These are phyloP conservation scores for Autographa gamma DNA, from an alignment of 2,888 invertebrate genomes.

Conservation along the genomic window DNA sequence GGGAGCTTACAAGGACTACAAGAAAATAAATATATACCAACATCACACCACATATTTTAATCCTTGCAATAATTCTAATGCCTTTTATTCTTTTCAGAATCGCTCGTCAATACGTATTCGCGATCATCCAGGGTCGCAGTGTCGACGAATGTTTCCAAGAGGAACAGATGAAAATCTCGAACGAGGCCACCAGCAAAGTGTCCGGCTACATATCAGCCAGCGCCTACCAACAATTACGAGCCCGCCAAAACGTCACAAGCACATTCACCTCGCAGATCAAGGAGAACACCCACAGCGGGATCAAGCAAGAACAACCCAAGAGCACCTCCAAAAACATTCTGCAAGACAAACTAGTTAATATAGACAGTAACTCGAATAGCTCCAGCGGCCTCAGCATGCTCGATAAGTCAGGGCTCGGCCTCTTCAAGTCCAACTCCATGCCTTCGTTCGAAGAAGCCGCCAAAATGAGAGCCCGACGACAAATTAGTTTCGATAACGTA, in stretches of 20 bases:
- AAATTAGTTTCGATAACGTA: constrained; percentile 90
- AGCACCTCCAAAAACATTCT: constrained; percentile 81
- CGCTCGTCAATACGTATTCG: constrained; percentile 90
- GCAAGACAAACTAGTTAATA: constrained; percentile 85
- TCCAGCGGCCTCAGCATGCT: constrained; percentile 75
- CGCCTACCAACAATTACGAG: constrained; percentile 78
- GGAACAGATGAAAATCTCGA: constrained; percentile 77
- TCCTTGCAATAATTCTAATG: too few species aligned
- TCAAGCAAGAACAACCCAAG: constrained; percentile 75
- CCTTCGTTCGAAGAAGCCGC: constrained; percentile 83
- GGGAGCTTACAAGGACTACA: too few species aligned
- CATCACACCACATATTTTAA: too few species aligned
- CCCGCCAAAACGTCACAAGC: constrained; percentile 65
- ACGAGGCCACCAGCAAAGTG: constrained; percentile 74
- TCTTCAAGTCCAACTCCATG: constrained; percentile 83
- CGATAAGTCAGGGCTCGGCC: constrained; percentile 72
- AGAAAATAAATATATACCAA: too few species aligned
- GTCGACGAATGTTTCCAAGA: constrained; percentile 90
- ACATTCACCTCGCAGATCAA: constrained; percentile 78
- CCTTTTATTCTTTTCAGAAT: constrained; percentile 88
- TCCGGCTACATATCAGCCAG: constrained; percentile 87
- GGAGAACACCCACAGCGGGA: constrained; percentile 76
- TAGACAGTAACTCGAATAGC: constrained; percentile 79
- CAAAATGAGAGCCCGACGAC: constrained; percentile 88
- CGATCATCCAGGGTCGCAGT: constrained; percentile 90